Base-by-base conservation (phyloP, 2,888 invertebrate species). In the Lacanobia oleracea region DNA sequence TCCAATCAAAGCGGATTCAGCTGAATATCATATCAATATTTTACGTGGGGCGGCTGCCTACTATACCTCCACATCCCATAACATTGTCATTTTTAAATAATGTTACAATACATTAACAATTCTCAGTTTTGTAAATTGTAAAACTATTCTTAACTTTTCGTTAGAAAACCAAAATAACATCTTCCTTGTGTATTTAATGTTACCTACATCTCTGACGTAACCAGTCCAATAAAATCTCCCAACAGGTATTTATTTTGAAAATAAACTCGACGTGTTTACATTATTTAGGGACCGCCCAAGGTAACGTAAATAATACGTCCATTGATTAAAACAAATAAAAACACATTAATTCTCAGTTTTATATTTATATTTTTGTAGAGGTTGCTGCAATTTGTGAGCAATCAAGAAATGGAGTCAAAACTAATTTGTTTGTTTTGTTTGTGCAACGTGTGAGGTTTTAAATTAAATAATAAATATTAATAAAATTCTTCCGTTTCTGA, bases 211-310 rank as follows among this genome's bases (percentile, higher is more conserved):
- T 18, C 57, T 76, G 77, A 71, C 62, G 82, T 62, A 66, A 60
- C 65, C 18, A 63, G 54, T 56, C 27, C 50, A 54, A 71, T 77
- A 81, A 66, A 78, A 71, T 76, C n/a, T 40, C 40, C 12, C n/a
- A 45, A 45, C 82, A 82, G 79, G 82, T 79, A 82, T 82, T 79
- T 79, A 64, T 79, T 82, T 79, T 82, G 51, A 82, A 77, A 77
- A 81, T 63, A 79, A 79, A 79, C 78, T 51, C 43, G 14, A 6
- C 45, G 10, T 72, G 72, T 81, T 81, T 81, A 77, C 40, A 67
- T 43, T 43, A 43, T 63, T 12, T 77, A 82, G 82, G 77, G 78
- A 67, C 66, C 27, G 77, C 51, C 56, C 63, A 66, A 64, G 79
- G 78, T 63, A 81, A 77, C 48, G 43, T 78, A 79, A 78, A 79